phyloP scores from a whole-genome alignment of 2,113 vertebrate species.

The Pogona vitticeps region DNA sequence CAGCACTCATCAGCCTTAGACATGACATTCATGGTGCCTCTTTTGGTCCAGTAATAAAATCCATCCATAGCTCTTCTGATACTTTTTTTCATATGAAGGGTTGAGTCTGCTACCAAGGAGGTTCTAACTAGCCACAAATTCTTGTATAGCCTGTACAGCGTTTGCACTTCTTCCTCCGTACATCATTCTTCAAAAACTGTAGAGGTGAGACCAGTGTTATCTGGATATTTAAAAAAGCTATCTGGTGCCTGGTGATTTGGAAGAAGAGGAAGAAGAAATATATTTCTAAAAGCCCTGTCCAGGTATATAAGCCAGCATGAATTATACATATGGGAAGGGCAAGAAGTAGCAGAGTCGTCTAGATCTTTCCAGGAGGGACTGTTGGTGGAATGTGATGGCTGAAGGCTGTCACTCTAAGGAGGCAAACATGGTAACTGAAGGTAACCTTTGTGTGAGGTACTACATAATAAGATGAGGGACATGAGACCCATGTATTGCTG shows the following conservation, averaged over 20 bases:
- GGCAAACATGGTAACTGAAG: not conserved
- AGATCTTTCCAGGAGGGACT: not conserved
- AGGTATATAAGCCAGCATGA: not conserved
- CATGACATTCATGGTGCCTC: not conserved
- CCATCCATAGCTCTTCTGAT: not conserved
- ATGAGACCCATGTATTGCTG: not conserved
- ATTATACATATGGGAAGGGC: not conserved
- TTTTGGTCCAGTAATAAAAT: not conserved
- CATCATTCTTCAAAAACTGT: not conserved
- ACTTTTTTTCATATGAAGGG: not conserved
- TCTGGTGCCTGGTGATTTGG: not conserved
- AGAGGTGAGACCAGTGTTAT: not conserved
- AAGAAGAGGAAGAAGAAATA: not conserved
- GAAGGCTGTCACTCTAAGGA: not conserved
- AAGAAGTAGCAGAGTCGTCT: not conserved
- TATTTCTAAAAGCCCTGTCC: not conserved
- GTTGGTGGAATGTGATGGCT: not conserved
- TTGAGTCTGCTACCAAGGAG: not conserved
- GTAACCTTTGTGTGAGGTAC: not conserved
- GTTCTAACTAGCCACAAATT: not conserved
- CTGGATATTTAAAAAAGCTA: not conserved
- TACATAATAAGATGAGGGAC: not conserved
- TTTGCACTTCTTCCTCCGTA: too few species aligned
- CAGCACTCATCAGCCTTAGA: not conserved
- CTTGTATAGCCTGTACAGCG: too few species aligned